Evolutionary conservation across 2,797 vertebrate genomes (phyloP), one percentile per base, ranked within the genome.

Genomic region (Caiman crocodilus): DNA sequence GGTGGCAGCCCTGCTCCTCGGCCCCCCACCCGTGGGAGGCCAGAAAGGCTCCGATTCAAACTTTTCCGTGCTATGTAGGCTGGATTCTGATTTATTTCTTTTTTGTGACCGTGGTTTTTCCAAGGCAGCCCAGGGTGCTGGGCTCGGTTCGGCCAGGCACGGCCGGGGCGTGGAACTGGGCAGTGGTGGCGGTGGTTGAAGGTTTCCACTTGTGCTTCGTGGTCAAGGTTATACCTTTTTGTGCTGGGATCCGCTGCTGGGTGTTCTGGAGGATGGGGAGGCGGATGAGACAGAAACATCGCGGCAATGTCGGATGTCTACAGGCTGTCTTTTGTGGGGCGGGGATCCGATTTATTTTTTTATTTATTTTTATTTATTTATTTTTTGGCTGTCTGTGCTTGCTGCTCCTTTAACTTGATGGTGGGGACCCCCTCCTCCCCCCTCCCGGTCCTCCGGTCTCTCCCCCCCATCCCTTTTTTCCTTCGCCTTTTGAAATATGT

Each of bases 401-500:
- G 20, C 25, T 30, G 20, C 13, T 55, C 30, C 55, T 90, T 84
- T 75, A 63, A 74, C 14, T 58, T 30, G 28, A 13, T 28, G n/a
- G 76, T 58, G 55, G 17, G 50, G 42, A 16, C 12, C 42, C 57
- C 61, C 13, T 4, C 59, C 26, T 55, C 63, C 21, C n/a, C 71
- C 86, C 28, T 64, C 14, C 74, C 32, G 58, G 6, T 11, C 60
- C 9, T 12, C 4, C 21, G 18, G 10, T 12, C 60, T 12, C 10
- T 67, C 4, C 28, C 6, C 30, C 60, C 59, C 30, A 9, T 30
- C 65, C 59, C 21, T 21, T 74, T 7, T 84, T 21, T 83, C 26
- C 76, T 25, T 88, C 28, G 80, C 60, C 76, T n/a, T 87, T 94
- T 95, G 78, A 88, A 81, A 85, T 59, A 89, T 57, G 60, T 30